phyloP scores from a whole-genome alignment of 2,888 invertebrate genomes.

The Aleiodes testaceus region DNA sequence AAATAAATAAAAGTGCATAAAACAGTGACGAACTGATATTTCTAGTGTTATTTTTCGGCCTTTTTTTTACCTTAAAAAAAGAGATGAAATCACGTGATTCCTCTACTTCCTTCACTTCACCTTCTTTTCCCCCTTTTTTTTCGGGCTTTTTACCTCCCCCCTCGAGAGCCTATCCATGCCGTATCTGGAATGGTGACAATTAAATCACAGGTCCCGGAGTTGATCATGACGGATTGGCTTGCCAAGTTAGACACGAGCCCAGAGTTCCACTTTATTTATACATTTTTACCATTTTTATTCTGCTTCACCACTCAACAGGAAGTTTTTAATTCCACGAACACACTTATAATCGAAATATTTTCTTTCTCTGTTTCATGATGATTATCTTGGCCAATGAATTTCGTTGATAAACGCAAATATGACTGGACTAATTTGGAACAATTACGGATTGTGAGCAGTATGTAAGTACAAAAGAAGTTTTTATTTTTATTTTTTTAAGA shows the following conservation, averaged over 20 bases:
- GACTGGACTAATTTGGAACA: constrained; percentile 1
- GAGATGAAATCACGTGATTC: no score
- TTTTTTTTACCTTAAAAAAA: neutral
- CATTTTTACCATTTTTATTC: constrained; percentile 38
- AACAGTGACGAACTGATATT: constrained; percentile 32
- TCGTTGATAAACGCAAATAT: neutral
- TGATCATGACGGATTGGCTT: constrained; percentile 71
- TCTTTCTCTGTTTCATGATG: constrained; percentile 39
- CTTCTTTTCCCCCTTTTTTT: neutral
- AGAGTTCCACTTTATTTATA: constrained; percentile 37
- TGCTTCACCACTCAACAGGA: constrained; percentile 35
- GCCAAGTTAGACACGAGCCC: constrained; percentile 46
- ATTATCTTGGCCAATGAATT: constrained; percentile 12
- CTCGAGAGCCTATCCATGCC: constrained; percentile 48
- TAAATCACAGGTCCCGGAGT: constrained; percentile 68
- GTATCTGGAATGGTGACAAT: constrained; percentile 63
- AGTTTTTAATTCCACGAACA: constrained; percentile 40
- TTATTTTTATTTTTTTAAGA: neutral
- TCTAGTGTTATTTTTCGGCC: neutral
- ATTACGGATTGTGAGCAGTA: constrained; percentile 35
- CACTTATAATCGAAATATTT: constrained; percentile 29
- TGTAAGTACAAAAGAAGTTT: constrained; percentile 36
- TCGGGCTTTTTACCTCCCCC: constrained; percentile 42
- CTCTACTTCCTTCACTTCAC: no score
- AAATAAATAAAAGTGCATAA: constrained; percentile 24